Evolutionary conservation across 2,113 vertebrate genomes (phyloP).

Genomic region (Balaeniceps rex): DNA sequence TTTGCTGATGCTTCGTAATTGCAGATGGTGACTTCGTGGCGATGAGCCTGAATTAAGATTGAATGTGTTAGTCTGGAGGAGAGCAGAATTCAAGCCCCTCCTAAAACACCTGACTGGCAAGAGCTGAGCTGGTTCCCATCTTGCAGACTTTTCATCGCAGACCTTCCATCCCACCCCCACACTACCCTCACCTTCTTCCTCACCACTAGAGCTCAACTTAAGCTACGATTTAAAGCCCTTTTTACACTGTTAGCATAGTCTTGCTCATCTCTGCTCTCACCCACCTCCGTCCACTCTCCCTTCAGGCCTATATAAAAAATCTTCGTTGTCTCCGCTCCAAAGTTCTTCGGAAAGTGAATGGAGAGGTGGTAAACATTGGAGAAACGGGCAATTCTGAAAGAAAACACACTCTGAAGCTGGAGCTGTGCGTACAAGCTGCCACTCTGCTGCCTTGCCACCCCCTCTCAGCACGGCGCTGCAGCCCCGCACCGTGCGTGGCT

Average conservation of each 20-base stretch:
- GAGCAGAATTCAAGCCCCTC: neutral
- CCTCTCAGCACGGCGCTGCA: rapidly evolving
- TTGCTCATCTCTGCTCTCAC: neutral
- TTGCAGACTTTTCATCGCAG: neutral
- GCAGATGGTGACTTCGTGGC: constrained; percentile 95
- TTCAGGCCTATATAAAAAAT: constrained; percentile 93
- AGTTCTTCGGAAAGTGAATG: constrained; percentile 95
- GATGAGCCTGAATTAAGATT: constrained; percentile 77
- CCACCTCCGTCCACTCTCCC: constrained; percentile 92
- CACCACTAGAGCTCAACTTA: neutral
- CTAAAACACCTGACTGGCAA: neutral
- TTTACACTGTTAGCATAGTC: too few relatives aligned
- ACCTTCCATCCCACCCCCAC: neutral
- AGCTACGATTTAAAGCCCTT: neutral
- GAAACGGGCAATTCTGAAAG: constrained; percentile 89
- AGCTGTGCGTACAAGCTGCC: neutral
- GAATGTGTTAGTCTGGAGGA: neutral
- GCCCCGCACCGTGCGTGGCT: rapidly evolving
- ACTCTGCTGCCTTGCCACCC: rapidly evolving
- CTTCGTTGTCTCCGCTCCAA: constrained; percentile 87
- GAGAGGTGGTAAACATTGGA: constrained; percentile 91
- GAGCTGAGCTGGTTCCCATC: neutral
- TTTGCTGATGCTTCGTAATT: constrained; percentile 94
- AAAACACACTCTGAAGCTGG: neutral
- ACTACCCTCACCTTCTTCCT: neutral